A percentile compares a stretch with the other conserved stretches of the same genome.
Evolutionary conservation across 2,888 invertebrate species (phyloP).

Genomic region (Dynastes hyllus): DNA sequence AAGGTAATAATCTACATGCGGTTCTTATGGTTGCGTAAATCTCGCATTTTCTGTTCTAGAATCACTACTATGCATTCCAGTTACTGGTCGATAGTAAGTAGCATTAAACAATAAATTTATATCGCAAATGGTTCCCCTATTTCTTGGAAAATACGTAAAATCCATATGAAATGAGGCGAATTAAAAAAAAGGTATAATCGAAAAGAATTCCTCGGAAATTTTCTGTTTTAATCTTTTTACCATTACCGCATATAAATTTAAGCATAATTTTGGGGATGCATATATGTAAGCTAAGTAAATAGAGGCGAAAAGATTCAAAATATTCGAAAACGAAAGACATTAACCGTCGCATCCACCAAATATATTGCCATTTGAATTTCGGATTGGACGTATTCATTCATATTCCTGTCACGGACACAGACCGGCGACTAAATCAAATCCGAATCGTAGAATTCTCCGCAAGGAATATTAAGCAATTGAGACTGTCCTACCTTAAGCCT

Average conservation of each 20-base stretch:
- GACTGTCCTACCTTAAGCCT: conserved; percentile 15
- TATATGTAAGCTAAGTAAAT: not conserved
- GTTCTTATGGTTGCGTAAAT: conserved; percentile 20
- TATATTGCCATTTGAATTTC: conserved; percentile 30
- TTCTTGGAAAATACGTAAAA: not conserved
- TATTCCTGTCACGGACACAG: conserved; percentile 66
- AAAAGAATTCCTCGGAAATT: not conserved
- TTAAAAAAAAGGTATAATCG: not conserved
- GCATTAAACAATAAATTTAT: conserved; percentile 20
- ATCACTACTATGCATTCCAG: conserved; percentile 15
- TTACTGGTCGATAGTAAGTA: conserved; percentile 12
- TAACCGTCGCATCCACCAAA: not conserved
- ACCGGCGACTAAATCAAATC: conserved; percentile 68
- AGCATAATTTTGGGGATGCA: not conserved
- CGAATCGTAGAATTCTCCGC: conserved; percentile 51
- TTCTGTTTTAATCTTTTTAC: not conserved
- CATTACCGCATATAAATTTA: not conserved
- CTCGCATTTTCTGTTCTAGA: conserved; percentile 5
- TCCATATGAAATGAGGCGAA: not conserved
- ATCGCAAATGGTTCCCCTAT: conserved; percentile 6
- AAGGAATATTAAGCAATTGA: conserved; percentile 52
- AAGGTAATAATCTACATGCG: conserved; percentile 28
- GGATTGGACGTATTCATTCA: conserved; percentile 41
- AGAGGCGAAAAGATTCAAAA: not conserved
- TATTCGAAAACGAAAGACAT: not conserved